Percentiles rank a stretch among this genome's conserved stretches.
Evolutionary conservation across 2,888 invertebrate species (phyloP).

Genomic region (Papilio gigon): DNA sequence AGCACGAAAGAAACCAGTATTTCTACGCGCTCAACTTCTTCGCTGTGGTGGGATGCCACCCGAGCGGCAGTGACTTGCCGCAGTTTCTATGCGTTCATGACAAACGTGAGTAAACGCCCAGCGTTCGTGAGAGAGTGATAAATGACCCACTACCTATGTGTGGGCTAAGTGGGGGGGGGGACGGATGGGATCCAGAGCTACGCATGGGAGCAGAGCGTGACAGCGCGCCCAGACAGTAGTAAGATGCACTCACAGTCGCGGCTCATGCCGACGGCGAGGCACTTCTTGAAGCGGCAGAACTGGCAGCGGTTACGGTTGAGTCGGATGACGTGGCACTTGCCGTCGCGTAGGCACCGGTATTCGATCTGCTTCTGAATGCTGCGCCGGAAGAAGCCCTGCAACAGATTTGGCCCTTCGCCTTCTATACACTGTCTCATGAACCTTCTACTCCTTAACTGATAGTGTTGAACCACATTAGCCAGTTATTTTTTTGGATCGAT

Average conservation of each 20-base stretch:
- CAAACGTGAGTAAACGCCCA: too few species aligned
- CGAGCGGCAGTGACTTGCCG: too few species aligned
- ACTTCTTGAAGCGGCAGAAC: slow-evolving; percentile 98
- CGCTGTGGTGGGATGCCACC: too few species aligned
- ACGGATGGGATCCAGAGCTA: too few species aligned
- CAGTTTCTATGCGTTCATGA: too few species aligned
- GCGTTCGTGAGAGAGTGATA: neutral
- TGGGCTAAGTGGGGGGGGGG: neutral
- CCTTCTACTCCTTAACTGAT: too few species aligned
- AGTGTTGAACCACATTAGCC: too few species aligned
- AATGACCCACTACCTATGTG: neutral
- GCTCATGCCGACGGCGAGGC: slow-evolving; percentile 97
- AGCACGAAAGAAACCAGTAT: too few species aligned
- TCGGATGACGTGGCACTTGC: slow-evolving; percentile 96
- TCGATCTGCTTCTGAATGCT: slow-evolving; percentile 99
- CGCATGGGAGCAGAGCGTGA: neutral
- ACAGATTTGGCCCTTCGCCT: neutral
- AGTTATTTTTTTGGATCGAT: too few species aligned
- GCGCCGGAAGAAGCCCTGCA: slow-evolving; percentile 96
- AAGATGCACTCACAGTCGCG: slow-evolving; percentile 92
- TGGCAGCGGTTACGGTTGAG: slow-evolving; percentile 97
- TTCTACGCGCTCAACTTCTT: too few species aligned
- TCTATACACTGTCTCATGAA: too few species aligned
- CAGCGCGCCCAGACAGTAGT: slow-evolving; percentile 60
- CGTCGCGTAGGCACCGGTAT: slow-evolving; percentile 95